phyloP scores from a whole-genome alignment of 2,113 vertebrate genomes.

The Harpagus bidentatus region DNA sequence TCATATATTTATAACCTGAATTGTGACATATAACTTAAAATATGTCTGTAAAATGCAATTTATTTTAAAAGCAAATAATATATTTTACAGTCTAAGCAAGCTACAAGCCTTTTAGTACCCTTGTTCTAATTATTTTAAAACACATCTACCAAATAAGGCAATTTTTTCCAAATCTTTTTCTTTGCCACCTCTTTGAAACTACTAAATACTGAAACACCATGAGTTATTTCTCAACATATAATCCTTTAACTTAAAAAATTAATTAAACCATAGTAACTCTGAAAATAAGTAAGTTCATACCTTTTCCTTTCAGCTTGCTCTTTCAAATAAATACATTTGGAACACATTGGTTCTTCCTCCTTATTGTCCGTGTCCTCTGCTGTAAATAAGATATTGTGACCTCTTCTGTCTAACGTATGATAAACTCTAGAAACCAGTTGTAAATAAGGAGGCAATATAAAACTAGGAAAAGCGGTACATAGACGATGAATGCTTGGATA shows the following conservation, averaged over 20 bases:
- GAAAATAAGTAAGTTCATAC: not conserved
- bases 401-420: conserved; percentile 55
- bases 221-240: not conserved
- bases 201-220: not conserved
- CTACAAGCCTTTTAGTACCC: not conserved
- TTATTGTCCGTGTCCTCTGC: not conserved
- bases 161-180: not conserved
- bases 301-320: conserved; percentile 1
- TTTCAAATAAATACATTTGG: not conserved
- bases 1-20: not conserved
- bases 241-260: not conserved
- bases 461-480: conserved; percentile 46
- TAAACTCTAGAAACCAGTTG: conserved; percentile 65
- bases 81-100: not conserved
- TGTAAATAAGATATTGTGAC: conserved; percentile 7
- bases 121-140: not conserved
- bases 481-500: conserved; percentile 53
- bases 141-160: not conserved
- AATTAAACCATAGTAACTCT: not conserved
- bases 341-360: not conserved
- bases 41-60: not conserved
- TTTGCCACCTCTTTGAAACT: not conserved
- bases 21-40: not conserved
- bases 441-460: conserved; percentile 63
- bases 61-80: not conserved